Evolutionary conservation across 2,888 invertebrate species (phyloP).

Genomic region (Microchrysa polita): DNA sequence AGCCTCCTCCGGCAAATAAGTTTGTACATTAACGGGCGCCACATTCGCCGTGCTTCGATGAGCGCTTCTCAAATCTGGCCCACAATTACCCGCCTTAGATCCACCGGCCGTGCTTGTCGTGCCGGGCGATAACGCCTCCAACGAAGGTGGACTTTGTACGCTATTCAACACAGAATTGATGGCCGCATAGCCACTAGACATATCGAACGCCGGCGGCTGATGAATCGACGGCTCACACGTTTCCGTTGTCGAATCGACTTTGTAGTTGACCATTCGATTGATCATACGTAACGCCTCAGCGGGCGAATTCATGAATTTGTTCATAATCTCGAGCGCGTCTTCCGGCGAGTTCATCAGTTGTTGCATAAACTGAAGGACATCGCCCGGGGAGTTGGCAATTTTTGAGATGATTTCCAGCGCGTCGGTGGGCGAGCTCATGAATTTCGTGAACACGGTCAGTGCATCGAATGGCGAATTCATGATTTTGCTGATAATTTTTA

Average conservation of each 20-base stretch:
- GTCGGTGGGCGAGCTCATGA: slow-evolving; percentile 65
- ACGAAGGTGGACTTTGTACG: slow-evolving; percentile 41
- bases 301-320: slow-evolving; percentile 64
- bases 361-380: slow-evolving; percentile 63
- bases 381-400: slow-evolving; percentile 63
- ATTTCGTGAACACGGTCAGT: slow-evolving; percentile 64
- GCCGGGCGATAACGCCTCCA: slow-evolving; percentile 24
- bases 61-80: not conserved
- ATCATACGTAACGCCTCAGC: slow-evolving; percentile 63
- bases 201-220: slow-evolving; percentile 10
- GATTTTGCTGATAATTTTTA: slow-evolving; percentile 64
- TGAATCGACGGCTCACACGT: slow-evolving; percentile 12
- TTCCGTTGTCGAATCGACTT: slow-evolving; percentile 48
- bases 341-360: slow-evolving; percentile 64
- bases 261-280: slow-evolving; percentile 58
- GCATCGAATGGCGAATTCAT: slow-evolving; percentile 65
- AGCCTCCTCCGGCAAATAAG: not conserved
- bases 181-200: slow-evolving; percentile 45
- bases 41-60: too few species aligned
- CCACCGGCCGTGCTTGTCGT: not conserved
- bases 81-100: too few species aligned
- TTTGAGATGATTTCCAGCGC: slow-evolving; percentile 64
- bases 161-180: slow-evolving; percentile 52
- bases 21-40: not conserved
- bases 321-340: slow-evolving; percentile 64